Conservation (phyloP, 2,888 invertebrate species). For the Autographa pulchrina region DNA sequence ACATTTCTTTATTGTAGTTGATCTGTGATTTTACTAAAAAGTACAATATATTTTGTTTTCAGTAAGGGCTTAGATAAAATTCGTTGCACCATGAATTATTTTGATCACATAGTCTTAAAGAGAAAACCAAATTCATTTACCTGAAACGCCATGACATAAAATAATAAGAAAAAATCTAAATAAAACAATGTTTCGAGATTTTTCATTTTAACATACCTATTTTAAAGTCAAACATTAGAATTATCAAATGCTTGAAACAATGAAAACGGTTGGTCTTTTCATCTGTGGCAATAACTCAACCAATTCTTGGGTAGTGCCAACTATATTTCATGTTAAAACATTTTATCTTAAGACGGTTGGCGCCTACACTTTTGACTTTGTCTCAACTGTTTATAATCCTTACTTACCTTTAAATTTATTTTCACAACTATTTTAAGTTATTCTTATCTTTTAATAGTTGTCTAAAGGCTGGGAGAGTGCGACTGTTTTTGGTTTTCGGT, state of each 20-base stretch:
- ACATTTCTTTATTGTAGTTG: too few species aligned
- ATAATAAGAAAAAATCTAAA: too few species aligned
- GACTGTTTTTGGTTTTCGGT: neutral
- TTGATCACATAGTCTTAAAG: too few species aligned
- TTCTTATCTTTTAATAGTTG: constrained; percentile 16
- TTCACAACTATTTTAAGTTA: constrained; percentile 26
- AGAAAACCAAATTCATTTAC: too few species aligned
- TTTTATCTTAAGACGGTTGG: constrained; percentile 80
- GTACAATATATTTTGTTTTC: too few species aligned
- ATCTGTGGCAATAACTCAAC: constrained; percentile 76
- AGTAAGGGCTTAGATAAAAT: too few species aligned
- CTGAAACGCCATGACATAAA: too few species aligned
- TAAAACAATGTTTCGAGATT: too few species aligned
- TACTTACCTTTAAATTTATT: constrained; percentile 42
- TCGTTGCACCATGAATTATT: too few species aligned
- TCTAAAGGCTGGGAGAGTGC: neutral
- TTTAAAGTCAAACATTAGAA: neutral
- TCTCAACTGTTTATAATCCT: constrained; percentile 44
- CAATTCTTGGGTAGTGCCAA: constrained; percentile 67
- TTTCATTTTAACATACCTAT: neutral
- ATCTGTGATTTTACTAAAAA: too few species aligned
- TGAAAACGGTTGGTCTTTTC: constrained; percentile 49
- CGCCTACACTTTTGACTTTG: constrained; percentile 82
- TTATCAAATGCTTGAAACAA: neutral
- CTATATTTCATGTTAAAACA: constrained; percentile 82